phyloP scores from a whole-genome alignment of 92 coral and sea anemone genomes.

The Desmophyllum pertusum region DNA sequence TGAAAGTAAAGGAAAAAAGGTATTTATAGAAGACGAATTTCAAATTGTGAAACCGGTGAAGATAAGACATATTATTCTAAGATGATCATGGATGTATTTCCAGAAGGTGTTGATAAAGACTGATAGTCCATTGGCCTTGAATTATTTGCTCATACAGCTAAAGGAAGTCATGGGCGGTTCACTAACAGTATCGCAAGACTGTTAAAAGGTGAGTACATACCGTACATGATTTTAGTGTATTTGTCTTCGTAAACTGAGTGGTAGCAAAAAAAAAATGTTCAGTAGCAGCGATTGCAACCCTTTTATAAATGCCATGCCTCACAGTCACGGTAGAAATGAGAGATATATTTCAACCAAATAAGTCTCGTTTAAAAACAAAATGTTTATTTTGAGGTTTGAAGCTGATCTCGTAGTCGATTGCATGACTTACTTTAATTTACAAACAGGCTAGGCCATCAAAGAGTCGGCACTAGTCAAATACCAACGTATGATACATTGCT shows the following conservation, averaged over 20 bases:
- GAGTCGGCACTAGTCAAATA: background rate
- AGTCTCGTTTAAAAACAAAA: background rate
- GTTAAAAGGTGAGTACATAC: background rate
- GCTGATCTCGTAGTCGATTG: too few species aligned
- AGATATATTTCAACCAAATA: background rate
- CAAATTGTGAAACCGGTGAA: background rate
- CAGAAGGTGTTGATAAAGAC: constrained; percentile 27
- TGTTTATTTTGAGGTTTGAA: too few species aligned
- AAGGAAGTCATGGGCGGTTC: background rate
- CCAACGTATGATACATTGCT: too few species aligned
- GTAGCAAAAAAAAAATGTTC: too few species aligned
- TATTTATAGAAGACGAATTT: background rate
- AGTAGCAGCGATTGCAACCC: background rate
- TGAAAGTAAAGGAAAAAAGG: background rate
- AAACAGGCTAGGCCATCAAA: background rate
- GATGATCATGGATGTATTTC: background rate
- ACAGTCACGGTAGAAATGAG: background rate
- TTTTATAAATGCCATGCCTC: background rate
- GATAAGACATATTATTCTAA: background rate
- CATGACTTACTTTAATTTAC: background rate
- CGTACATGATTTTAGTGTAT: too few species aligned
- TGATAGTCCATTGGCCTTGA: background rate
- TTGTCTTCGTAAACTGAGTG: too few species aligned
- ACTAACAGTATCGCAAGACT: background rate
- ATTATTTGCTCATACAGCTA: background rate